Percentiles rank a stretch among this genome's conserved stretches.
These are phyloP conservation scores for Thripadectes ignobilis DNA, from an alignment of 2,797 vertebrate species.

Conservation along the genomic window DNA sequence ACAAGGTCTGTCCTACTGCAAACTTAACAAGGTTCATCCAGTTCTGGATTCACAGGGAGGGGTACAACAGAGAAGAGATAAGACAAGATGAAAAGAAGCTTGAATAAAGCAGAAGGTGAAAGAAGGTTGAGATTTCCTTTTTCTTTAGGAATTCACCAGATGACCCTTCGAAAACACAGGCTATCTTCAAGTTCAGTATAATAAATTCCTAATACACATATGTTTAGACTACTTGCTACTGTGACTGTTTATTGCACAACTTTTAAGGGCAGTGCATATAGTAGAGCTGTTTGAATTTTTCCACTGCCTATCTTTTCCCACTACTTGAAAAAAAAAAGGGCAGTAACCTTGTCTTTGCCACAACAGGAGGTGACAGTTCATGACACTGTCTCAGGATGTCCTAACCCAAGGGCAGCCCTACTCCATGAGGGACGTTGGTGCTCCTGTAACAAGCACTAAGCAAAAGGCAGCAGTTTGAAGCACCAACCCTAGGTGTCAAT, in stretches of 20 bases:
- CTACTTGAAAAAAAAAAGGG: neutral
- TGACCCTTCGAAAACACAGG: neutral
- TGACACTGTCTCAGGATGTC: neutral
- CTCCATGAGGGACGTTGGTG: rapidly evolving
- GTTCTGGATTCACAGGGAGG: neutral
- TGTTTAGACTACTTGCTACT: neutral
- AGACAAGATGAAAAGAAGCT: neutral
- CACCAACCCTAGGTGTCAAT: neutral
- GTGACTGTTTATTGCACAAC: neutral
- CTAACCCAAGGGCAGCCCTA: neutral
- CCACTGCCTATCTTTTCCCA: neutral
- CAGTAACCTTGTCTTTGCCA: neutral
- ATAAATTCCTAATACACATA: neutral
- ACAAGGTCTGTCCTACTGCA: neutral
- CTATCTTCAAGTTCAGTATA: neutral
- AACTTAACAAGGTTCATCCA: neutral
- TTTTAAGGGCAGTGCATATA: neutral
- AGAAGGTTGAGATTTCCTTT: neutral
- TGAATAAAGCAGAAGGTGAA: neutral
- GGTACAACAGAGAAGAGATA: neutral
- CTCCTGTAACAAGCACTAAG: neutral
- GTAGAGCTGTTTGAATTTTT: neutral
- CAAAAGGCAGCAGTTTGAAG: neutral
- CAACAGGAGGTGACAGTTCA: neutral
- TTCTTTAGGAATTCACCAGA: neutral